A percentile compares a stretch with the other conserved stretches of the same genome.
These are phyloP conservation scores for Euthynnus affinis DNA, from an alignment of 2,797 vertebrate genomes.

Conservation along the genomic window DNA sequence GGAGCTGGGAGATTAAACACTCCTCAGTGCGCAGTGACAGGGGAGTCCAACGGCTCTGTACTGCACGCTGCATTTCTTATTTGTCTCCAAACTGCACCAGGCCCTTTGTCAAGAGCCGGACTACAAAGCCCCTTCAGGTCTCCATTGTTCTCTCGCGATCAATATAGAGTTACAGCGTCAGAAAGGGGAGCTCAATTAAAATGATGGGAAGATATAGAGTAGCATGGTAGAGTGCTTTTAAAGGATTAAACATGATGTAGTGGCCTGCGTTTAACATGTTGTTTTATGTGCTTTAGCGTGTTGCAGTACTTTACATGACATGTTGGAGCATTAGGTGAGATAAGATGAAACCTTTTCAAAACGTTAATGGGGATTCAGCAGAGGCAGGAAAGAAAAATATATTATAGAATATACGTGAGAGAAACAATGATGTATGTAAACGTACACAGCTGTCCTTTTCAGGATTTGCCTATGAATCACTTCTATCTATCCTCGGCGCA, in stretches of 20 bases:
- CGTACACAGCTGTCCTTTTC: background rate
- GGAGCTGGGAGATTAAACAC: slow-evolving; percentile 75
- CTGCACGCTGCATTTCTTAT: slow-evolving; percentile 30
- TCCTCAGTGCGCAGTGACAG: slow-evolving; percentile 71
- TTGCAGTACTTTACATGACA: background rate
- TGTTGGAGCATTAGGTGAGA: background rate
- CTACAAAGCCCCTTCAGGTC: slow-evolving; percentile 56
- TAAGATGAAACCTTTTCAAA: background rate
- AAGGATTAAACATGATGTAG: background rate
- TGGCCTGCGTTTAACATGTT: background rate
- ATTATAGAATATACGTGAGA: background rate
- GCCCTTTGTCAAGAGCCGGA: slow-evolving; percentile 43
- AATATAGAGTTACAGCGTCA: slow-evolving; percentile 42
- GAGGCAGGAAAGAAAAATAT: background rate
- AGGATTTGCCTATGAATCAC: background rate
- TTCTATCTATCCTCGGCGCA: too few species aligned
- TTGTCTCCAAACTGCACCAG: slow-evolving; percentile 27
- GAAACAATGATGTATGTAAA: too few species aligned
- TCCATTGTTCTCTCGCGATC: slow-evolving; percentile 61
- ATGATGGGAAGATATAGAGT: slow-evolving; percentile 4
- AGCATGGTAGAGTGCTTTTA: background rate
- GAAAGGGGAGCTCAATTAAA: slow-evolving; percentile 47
- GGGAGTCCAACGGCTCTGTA: slow-evolving; percentile 57
- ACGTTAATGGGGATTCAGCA: background rate
- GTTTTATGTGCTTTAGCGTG: background rate